Percentiles rank a stretch among this genome's conserved stretches.
These are phyloP conservation scores for Magallana ariakensis DNA, from an alignment of 1,140 invertebrate genomes.

Conservation along the genomic window DNA sequence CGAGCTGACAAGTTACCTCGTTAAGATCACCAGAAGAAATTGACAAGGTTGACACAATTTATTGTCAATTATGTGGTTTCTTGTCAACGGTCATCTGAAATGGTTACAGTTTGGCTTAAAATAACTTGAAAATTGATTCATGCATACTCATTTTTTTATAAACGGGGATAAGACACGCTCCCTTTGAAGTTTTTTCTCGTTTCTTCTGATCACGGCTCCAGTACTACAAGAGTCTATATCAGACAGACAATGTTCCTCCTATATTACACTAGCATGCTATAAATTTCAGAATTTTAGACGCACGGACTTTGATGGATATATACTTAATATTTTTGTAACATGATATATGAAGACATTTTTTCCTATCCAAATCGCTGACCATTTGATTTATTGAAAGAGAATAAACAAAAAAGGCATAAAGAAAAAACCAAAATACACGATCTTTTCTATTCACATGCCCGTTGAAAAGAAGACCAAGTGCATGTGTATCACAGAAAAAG, in stretches of 20 bases:
- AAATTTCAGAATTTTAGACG: neutral
- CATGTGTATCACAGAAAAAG: no score
- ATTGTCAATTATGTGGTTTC: neutral
- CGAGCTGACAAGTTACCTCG: neutral
- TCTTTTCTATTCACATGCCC: no score
- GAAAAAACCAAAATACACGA: no score
- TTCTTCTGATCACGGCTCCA: neutral
- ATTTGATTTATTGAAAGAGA: no score
- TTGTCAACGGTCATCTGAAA: constrained; percentile 2
- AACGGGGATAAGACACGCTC: neutral
- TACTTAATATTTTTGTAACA: neutral
- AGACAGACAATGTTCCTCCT: neutral
- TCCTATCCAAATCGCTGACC: no score
- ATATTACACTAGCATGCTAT: neutral
- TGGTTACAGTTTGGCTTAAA: neutral
- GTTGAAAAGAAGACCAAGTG: no score
- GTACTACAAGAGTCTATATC: neutral
- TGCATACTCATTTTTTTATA: neutral
- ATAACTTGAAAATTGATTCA: neutral
- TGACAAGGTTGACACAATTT: neutral
- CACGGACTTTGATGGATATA: neutral
- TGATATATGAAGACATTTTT: neutral
- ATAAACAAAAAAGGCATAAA: no score
- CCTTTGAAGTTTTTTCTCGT: neutral
- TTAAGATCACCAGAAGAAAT: neutral